Conservation (phyloP, 2,888 invertebrate genomes). For the Lithophane leautieri region DNA sequence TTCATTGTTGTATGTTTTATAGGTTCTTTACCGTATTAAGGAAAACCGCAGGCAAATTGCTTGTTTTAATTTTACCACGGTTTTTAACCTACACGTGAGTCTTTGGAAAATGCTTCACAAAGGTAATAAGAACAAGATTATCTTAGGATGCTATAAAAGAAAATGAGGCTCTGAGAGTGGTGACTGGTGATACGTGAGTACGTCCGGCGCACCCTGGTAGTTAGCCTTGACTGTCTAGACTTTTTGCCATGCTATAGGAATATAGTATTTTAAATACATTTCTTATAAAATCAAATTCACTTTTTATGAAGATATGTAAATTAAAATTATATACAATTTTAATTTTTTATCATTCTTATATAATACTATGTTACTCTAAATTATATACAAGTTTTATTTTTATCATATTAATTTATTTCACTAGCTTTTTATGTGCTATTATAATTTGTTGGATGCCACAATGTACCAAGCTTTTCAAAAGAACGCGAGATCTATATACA, state of each 20-base stretch:
- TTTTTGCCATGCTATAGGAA: background rate
- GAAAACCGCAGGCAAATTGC: slow-evolving; percentile 40
- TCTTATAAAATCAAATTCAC: no score
- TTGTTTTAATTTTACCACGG: slow-evolving; percentile 5
- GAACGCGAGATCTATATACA: no score
- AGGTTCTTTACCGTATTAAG: slow-evolving; percentile 49
- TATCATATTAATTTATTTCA: no score
- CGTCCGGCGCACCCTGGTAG: slow-evolving; percentile 6
- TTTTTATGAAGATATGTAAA: no score
- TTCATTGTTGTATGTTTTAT: slow-evolving; percentile 22
- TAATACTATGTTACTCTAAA: no score
- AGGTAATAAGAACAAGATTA: background rate
- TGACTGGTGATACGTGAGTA: background rate
- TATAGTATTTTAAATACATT: no score
- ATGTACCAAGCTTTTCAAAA: no score
- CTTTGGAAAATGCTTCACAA: background rate
- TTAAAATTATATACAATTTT: no score
- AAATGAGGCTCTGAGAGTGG: background rate
- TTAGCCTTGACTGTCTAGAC: slow-evolving; percentile 14
- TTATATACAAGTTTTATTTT: no score
- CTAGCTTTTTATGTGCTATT: no score
- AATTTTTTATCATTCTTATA: no score
- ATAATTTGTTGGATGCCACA: no score
- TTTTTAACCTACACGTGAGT: slow-evolving; percentile 6
- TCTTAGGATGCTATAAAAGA: background rate